Percentiles rank a stretch among this genome's conserved stretches.
These are phyloP conservation scores for Chloroclystis v-ata DNA, from an alignment of 2,888 invertebrate species.

Conservation along the genomic window DNA sequence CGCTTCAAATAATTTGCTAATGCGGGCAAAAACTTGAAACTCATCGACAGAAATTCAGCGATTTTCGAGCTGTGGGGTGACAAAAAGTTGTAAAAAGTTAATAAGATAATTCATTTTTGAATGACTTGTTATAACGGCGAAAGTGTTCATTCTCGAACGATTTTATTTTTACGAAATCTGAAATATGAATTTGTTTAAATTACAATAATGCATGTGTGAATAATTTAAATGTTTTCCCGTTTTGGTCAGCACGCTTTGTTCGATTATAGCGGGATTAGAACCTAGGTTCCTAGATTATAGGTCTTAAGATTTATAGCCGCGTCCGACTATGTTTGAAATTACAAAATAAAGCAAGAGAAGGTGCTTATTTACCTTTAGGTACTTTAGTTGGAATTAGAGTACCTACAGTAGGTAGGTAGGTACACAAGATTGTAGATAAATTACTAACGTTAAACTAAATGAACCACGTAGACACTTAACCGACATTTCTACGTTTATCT, in stretches of 20 bases:
- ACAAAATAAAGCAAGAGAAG: too few relatives aligned
- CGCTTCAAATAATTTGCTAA: slow-evolving; percentile 51
- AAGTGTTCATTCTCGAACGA: neutral
- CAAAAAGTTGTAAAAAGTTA: slow-evolving; percentile 11
- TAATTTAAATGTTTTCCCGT: too few relatives aligned
- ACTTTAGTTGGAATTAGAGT: slow-evolving; percentile 1
- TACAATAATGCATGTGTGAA: too few relatives aligned
- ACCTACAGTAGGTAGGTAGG: too few relatives aligned
- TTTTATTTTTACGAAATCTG: neutral
- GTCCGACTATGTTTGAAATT: too few relatives aligned
- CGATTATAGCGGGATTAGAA: too few relatives aligned
- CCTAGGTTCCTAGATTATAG: too few relatives aligned
- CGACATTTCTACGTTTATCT: slow-evolving; percentile 16
- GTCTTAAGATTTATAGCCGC: too few relatives aligned
- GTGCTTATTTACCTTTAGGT: too few relatives aligned
- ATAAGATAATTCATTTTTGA: slow-evolving; percentile 2
- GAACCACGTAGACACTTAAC: slow-evolving; percentile 19
- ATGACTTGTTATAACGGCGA: neutral
- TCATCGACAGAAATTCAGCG: slow-evolving; percentile 28
- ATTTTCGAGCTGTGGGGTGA: slow-evolving; percentile 19
- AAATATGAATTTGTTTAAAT: too few relatives aligned
- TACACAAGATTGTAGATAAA: slow-evolving; percentile 11
- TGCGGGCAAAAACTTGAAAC: slow-evolving; percentile 43
- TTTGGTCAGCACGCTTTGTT: too few relatives aligned
- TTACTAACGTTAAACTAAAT: slow-evolving; percentile 11